Conservation (phyloP, 2,113 vertebrate species). For the Catagonus wagneri region DNA sequence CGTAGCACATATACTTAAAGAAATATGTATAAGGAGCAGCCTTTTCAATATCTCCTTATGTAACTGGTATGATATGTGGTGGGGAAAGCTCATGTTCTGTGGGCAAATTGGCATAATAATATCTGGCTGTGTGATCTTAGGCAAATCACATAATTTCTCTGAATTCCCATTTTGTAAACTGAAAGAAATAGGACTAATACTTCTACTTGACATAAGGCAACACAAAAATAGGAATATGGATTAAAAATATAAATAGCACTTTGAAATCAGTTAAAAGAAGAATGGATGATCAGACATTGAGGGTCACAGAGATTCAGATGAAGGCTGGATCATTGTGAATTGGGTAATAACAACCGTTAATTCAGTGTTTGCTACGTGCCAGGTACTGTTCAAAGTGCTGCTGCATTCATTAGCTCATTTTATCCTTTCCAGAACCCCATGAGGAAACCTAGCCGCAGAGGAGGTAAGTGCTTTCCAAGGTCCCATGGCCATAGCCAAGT, state of each 20-base stretch:
- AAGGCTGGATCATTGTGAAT: neutral
- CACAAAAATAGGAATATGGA: neutral
- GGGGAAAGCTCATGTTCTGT: conserved; percentile 35
- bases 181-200: neutral
- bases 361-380: neutral
- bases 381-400: neutral
- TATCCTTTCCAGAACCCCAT: neutral
- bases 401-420: neutral
- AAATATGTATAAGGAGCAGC: neutral
- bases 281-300: neutral
- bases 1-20: neutral
- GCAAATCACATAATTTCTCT: neutral
- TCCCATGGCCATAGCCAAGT: neutral
- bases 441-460: neutral
- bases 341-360: neutral
- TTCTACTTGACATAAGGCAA: neutral
- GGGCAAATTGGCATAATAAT: neutral
- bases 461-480: neutral
- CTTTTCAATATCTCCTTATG: conserved; percentile 19
- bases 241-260: neutral
- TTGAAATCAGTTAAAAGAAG: neutral
- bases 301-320: neutral
- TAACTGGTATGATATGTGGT: neutral
- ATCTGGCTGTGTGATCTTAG: neutral
- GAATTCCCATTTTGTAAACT: conserved; percentile 34